Evolutionary conservation across 2,888 invertebrate genomes (phyloP), one percentile per base, ranked within the genome.

Genomic region (Mesorhabditis belari): DNA sequence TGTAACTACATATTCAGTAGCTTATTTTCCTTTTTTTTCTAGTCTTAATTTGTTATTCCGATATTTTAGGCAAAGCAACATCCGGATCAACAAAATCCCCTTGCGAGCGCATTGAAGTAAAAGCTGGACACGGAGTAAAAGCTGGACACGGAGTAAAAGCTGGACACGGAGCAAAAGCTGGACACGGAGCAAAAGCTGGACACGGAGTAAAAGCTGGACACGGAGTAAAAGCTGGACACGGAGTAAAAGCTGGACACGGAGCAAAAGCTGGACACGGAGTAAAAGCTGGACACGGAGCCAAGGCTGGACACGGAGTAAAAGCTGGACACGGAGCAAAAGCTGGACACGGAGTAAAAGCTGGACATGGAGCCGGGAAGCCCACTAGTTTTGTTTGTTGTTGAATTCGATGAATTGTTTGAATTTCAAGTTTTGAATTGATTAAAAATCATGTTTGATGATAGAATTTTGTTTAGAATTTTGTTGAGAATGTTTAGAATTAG

Each of bases 121-220:
- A 93, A 83, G 90, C 95, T 21, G 98, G 98, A 0, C 98, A 98
- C 85, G 96, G n/a, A n/a, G n/a, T n/a, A n/a, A n/a, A n/a, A n/a
- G n/a, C n/a, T n/a, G n/a, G n/a, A n/a, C n/a, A n/a, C n/a, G n/a
- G n/a, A n/a, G n/a, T n/a, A n/a, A n/a, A n/a, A n/a, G n/a, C n/a
- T n/a, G n/a, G n/a, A n/a, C n/a, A n/a, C n/a, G n/a, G n/a, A n/a
- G n/a, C n/a, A n/a, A n/a, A n/a, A n/a, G n/a, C n/a, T n/a, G n/a
- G n/a, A n/a, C n/a, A n/a, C n/a, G n/a, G n/a, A n/a, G n/a, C n/a
- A n/a, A n/a, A n/a, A n/a, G n/a, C n/a, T n/a, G n/a, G n/a, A n/a
- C n/a, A n/a, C n/a, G n/a, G n/a, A n/a, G n/a, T n/a, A n/a, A n/a
- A n/a, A n/a, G n/a, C n/a, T n/a, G n/a, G n/a, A n/a, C n/a, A n/a